Base-by-base conservation (phyloP, 2,113 vertebrate genomes). In the Melanerpes formicivorus region DNA sequence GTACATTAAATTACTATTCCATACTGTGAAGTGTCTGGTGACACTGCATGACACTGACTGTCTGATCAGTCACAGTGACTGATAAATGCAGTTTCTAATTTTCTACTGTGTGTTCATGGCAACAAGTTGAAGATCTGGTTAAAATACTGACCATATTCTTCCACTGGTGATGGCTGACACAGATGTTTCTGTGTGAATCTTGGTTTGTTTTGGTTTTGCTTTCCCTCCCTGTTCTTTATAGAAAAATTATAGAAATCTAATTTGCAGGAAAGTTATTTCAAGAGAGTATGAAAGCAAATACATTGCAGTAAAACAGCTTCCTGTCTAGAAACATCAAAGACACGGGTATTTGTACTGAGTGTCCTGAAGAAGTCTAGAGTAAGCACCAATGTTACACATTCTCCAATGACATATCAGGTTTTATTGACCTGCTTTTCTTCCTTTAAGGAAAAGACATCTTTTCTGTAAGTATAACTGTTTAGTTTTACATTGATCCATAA, bases 391-490 rank as follows among this genome's bases (percentile, higher is more conserved):
- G 18, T 84, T 88, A 90, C 55, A 14, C 13, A 26, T 44, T 74
- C 52, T 71, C 73, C 46, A 52, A 27, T 85, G 32, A 87, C 74
- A 37, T 37, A 55, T 5, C 79, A 52, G 85, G 50, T 40, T 29
- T 19, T 30, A n/a, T 92, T 90, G 90, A 44, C 60, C 19, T 56
- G 0, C 6, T 80, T 70, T 73, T 30, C 70, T 74, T 18, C 30
- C 34, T 50, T 87, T 71, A 46, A 25, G 46, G 90, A 50, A n/a
- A 78, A 66, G 81, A 83, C 84, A 21, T 69, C 5, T 62, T 84
- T 72, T 87, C 69, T 62, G 40, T 77, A 76, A 90, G 42, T 73
- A 44, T 65, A 84, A 75, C 85, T 73, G 54, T 88, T 89, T 95
- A 50, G 18, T 18, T 93, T 83, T 90, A 18, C 40, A 67, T 13